These are phyloP conservation scores for Heteromyza rotundicornis DNA, from an alignment of 2,888 invertebrate species.

Conservation along the genomic window DNA sequence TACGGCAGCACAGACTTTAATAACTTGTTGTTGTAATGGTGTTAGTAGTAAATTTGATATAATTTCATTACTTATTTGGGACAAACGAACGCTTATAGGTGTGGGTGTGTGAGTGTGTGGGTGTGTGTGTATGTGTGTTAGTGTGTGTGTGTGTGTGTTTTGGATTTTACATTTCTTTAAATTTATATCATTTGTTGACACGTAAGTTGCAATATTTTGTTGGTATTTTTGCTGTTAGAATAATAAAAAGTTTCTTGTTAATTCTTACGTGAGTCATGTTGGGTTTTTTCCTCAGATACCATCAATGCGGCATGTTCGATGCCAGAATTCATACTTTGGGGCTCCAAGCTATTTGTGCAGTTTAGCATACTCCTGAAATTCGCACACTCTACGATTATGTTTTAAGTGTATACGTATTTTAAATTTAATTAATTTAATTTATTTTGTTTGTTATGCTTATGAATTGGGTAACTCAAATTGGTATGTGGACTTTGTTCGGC, in stretches of 20 bases:
- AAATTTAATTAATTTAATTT: constrained; percentile 41
- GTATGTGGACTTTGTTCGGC: constrained; percentile 29
- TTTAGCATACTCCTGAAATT: constrained; percentile 91
- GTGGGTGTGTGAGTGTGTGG: neutral
- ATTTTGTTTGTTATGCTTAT: constrained; percentile 22
- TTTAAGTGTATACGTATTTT: constrained; percentile 63
- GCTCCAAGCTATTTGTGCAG: constrained; percentile 92
- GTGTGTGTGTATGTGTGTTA: neutral
- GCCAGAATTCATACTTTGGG: constrained; percentile 78
- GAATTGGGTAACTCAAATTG: constrained; percentile 35
- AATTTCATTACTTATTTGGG: neutral
- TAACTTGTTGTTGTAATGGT: no score
- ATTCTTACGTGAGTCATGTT: constrained; percentile 82
- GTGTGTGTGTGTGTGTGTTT: no score
- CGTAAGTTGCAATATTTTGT: constrained; percentile 20
- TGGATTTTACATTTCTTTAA: no score
- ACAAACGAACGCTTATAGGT: neutral
- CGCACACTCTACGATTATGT: constrained; percentile 66
- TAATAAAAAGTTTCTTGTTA: constrained; percentile 13
- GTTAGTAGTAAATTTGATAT: neutral
- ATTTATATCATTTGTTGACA: no score
- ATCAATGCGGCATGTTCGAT: constrained; percentile 79
- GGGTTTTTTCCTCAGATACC: constrained; percentile 79
- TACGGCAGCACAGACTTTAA: neutral
- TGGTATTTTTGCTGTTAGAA: neutral